phyloP scores from a whole-genome alignment of 1,140 invertebrate species.

The Drosophila ambigua region DNA sequence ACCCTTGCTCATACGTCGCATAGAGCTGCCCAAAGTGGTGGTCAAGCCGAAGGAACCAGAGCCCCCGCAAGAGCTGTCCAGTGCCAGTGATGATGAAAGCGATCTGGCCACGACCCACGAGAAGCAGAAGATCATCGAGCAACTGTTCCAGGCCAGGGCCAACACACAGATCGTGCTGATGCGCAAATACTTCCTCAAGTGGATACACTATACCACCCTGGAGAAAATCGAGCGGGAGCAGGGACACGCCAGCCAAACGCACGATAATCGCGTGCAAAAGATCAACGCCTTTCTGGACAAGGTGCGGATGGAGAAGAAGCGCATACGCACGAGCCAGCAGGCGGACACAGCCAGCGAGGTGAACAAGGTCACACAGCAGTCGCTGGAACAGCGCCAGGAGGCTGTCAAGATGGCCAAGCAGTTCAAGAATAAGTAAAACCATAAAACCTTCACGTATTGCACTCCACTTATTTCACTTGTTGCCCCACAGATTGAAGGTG shows the following conservation, averaged over 20 bases:
- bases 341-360: not conserved
- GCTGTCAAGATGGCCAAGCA: conserved; percentile 69
- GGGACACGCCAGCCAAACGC: conserved; percentile 14
- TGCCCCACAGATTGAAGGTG: conserved; percentile 85
- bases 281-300: conserved; percentile 83
- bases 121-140: conserved; percentile 72
- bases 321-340: conserved; percentile 33
- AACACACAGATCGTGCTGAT: conserved; percentile 54
- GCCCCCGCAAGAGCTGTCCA: not conserved
- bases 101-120: conserved; percentile 23
- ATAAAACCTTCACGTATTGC: not conserved
- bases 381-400: conserved; percentile 46
- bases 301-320: conserved; percentile 77
- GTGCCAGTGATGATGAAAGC: conserved; percentile 39
- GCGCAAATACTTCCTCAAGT: conserved; percentile 81
- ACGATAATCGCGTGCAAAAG: conserved; percentile 67
- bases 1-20: conserved; percentile 58
- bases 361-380: conserved; percentile 34
- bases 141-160: conserved; percentile 62
- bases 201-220: conserved; percentile 80
- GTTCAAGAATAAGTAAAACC: conserved; percentile 76
- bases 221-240: conserved; percentile 73
- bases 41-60: conserved; percentile 40
- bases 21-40: conserved; percentile 64
- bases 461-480: not conserved